phyloP scores from a whole-genome alignment of 2,797 vertebrate species.

The Xerus rutilus region DNA sequence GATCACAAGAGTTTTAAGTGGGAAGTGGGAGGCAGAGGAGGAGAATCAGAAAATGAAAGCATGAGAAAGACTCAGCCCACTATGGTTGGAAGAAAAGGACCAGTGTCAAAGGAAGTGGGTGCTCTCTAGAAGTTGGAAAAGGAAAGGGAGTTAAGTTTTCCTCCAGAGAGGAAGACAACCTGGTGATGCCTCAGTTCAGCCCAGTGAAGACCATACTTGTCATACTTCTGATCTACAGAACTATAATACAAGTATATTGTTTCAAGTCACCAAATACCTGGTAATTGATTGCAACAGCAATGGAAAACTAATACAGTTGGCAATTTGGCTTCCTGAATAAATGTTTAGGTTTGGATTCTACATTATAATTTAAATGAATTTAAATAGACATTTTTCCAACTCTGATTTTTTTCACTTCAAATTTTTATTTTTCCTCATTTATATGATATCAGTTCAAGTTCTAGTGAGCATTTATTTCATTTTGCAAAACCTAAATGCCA shows the following conservation, averaged over 20 bases:
- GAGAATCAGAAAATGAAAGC: neutral
- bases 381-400: neutral
- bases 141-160: neutral
- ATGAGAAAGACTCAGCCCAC: accelerated
- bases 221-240: neutral
- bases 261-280: neutral
- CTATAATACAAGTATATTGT: neutral
- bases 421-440: neutral
- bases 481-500: neutral
- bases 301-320: neutral
- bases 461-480: neutral
- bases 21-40: neutral
- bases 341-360: constrained; percentile 30
- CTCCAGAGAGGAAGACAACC: neutral
- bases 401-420: neutral
- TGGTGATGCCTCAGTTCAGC: neutral
- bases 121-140: neutral
- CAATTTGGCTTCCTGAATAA: neutral
- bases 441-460: neutral
- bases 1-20: neutral
- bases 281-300: neutral
- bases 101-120: neutral
- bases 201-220: neutral
- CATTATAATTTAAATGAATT: neutral
- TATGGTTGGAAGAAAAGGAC: neutral